phyloP scores from a whole-genome alignment of 1,140 invertebrate genomes.

The Aporrectodea caliginosa region DNA sequence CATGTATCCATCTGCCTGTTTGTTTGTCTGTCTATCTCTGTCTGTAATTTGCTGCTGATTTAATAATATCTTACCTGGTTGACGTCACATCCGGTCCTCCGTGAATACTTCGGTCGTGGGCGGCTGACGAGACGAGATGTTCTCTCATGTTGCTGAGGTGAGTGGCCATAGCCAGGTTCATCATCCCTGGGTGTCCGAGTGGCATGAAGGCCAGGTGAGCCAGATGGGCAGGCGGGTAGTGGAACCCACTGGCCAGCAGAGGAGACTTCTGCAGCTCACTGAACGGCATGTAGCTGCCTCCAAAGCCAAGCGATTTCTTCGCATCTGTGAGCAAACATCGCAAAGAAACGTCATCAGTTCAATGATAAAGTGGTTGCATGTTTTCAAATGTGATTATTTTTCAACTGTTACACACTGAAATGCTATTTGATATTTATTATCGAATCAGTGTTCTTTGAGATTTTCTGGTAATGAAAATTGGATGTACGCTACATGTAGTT shows the following conservation, averaged over 20 bases:
- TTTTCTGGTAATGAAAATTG: too few species aligned
- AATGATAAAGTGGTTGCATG: too few species aligned
- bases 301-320: not conserved
- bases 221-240: slow-evolving; percentile 8
- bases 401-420: too few species aligned
- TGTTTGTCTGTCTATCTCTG: too few species aligned
- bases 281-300: not conserved
- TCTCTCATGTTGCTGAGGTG: slow-evolving; percentile 19
- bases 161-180: slow-evolving; percentile 28
- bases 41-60: too few species aligned
- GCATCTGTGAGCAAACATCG: not conserved
- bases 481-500: too few species aligned
- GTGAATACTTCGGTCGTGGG: not conserved
- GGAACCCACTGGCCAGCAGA: slow-evolving; percentile 22
- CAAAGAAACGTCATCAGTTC: too few species aligned
- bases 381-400: too few species aligned
- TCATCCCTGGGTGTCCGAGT: slow-evolving; percentile 23
- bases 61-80: too few species aligned
- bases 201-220: slow-evolving; percentile 26
- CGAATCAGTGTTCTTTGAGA: too few species aligned
- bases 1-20: too few species aligned
- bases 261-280: slow-evolving; percentile 24
- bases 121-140: not conserved
- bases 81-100: slow-evolving; percentile 6
- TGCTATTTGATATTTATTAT: too few species aligned